These are phyloP conservation scores for Xenopus laevis DNA, from an alignment of 2,113 vertebrate species.

Conservation along the genomic window DNA sequence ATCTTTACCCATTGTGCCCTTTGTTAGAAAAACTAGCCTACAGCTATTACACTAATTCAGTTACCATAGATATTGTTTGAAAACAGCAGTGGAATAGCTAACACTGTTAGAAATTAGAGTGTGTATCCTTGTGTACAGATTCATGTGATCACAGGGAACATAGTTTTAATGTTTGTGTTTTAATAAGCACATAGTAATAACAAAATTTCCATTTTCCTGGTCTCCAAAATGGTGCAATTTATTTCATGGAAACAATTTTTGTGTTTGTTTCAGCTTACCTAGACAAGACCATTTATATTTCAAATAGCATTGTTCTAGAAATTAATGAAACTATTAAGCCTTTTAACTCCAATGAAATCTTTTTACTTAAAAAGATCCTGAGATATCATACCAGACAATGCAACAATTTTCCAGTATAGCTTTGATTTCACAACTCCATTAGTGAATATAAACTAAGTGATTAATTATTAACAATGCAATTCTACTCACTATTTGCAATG, in stretches of 20 bases:
- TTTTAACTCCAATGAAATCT: background rate
- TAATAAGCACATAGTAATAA: too few species aligned
- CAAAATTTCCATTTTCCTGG: too few species aligned
- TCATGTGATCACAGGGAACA: too few species aligned
- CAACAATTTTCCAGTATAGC: background rate
- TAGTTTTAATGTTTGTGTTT: too few species aligned
- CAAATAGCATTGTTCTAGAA: background rate
- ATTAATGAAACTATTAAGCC: background rate
- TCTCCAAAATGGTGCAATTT: too few species aligned
- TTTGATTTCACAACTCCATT: conserved; percentile 41
- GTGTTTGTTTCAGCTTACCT: background rate
- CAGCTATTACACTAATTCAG: too few species aligned
- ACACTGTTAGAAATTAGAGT: too few species aligned
- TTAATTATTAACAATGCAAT: conserved; percentile 33
- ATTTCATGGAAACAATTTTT: too few species aligned
- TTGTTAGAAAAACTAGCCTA: too few species aligned
- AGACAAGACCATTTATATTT: background rate
- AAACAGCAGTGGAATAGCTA: background rate
- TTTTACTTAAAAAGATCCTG: background rate
- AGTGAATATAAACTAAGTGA: conserved; percentile 30
- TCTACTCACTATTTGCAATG: conserved; percentile 21
- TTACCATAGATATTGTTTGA: too few species aligned
- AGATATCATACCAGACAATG: background rate
- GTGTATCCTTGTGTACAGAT: too few species aligned
- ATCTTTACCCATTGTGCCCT: too few species aligned